Evolutionary conservation across 1,140 invertebrate genomes (phyloP).

Genomic region (Calosoma granatense): DNA sequence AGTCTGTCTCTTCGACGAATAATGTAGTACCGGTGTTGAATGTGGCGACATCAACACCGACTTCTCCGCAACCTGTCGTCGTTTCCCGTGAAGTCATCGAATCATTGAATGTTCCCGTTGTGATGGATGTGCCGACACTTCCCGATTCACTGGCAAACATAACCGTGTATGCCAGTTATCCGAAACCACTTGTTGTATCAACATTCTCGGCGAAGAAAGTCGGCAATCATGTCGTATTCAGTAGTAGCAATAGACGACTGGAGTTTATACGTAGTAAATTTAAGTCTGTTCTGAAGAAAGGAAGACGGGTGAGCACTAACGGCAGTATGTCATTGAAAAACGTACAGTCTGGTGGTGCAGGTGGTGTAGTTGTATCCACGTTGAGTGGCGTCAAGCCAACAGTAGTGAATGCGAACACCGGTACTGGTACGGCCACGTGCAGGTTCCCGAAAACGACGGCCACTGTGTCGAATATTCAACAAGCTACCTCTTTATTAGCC

Average conservation of each 20-base stretch:
- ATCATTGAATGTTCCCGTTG: not conserved
- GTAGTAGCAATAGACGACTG: constrained; percentile 16
- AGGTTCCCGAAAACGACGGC: not conserved
- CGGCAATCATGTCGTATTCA: constrained; percentile 13
- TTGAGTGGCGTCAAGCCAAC: not conserved
- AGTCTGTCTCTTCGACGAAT: not conserved
- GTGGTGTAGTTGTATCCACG: not conserved
- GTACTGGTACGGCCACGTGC: not conserved
- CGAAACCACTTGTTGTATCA: constrained; percentile 17
- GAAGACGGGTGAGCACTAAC: constrained; percentile 3
- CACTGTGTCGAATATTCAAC: not conserved
- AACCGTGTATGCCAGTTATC: constrained; percentile 13
- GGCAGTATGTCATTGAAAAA: not conserved
- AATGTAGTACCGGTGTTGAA: not conserved
- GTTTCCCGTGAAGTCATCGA: not conserved
- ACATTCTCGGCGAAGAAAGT: constrained; percentile 14
- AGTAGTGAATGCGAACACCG: not conserved
- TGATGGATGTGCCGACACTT: not conserved
- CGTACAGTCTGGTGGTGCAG: not conserved
- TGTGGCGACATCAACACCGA: not conserved
- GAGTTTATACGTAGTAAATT: constrained; percentile 17
- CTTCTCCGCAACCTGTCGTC: not conserved
- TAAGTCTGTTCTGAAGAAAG: constrained; percentile 9
- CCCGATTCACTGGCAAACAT: not conserved
- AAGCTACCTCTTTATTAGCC: not conserved